Percentiles rank a stretch among this genome's conserved stretches.
phyloP scores from a whole-genome alignment of 1,140 invertebrate species.

The Hypothenemus hampei region DNA sequence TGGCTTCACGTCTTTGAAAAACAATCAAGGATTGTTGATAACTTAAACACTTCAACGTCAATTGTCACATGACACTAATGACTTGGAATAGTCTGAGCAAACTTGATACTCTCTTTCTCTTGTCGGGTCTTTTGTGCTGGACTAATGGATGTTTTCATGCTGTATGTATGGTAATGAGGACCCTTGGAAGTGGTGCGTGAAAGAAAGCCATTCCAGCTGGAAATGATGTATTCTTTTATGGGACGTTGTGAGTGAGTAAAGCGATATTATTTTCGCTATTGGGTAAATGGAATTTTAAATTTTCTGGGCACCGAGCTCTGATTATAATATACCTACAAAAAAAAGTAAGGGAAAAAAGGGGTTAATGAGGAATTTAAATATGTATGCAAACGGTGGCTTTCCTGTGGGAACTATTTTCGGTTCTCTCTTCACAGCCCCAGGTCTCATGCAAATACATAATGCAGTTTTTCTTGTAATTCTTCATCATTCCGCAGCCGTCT shows the following conservation, averaged over 20 bases:
- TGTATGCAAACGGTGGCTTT: too few species aligned
- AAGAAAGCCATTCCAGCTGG: constrained; percentile 20
- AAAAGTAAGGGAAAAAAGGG: constrained; percentile 23
- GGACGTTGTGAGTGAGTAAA: constrained; percentile 10
- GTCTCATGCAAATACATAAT: too few species aligned
- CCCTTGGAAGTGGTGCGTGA: constrained; percentile 22
- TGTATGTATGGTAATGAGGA: constrained; percentile 19
- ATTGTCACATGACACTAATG: too few species aligned
- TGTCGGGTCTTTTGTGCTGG: constrained; percentile 20
- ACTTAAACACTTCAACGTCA: too few species aligned
- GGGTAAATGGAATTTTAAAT: constrained; percentile 30
- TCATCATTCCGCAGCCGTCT: too few species aligned
- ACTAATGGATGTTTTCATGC: constrained; percentile 28
- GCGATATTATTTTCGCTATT: constrained; percentile 29
- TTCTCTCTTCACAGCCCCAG: too few species aligned
- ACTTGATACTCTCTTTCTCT: constrained; percentile 28
- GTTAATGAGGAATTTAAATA: constrained; percentile 30
- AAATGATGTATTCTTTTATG: constrained; percentile 30
- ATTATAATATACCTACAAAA: constrained; percentile 9
- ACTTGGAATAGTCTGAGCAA: too few species aligned
- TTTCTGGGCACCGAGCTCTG: too few species aligned
- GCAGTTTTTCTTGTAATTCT: too few species aligned
- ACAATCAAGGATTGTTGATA: too few species aligned
- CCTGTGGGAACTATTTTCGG: too few species aligned
- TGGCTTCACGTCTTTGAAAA: too few species aligned